Evolutionary conservation across 2,797 vertebrate genomes (phyloP).

Genomic region (Poeciliopsis paucimaculata): DNA sequence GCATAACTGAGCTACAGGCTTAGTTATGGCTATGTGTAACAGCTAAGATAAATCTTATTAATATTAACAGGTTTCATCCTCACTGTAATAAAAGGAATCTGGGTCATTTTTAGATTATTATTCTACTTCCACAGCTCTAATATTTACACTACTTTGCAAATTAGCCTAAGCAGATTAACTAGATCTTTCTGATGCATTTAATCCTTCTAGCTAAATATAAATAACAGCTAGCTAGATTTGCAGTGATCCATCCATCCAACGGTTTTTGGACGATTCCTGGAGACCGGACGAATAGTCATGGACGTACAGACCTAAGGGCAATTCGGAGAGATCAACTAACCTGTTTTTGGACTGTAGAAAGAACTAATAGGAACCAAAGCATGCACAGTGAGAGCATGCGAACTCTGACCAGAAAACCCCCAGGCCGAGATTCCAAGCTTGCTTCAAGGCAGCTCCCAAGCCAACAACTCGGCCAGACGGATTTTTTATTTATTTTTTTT

Average conservation of each 20-base stretch:
- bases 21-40: not conserved
- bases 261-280: not conserved
- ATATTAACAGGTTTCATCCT: not conserved
- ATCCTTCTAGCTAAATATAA: not conserved
- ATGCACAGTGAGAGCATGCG: not conserved
- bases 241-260: not conserved
- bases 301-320: not conserved
- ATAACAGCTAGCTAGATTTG: not conserved
- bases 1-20: not conserved
- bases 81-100: not conserved
- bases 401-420: not conserved
- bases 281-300: not conserved
- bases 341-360: not conserved
- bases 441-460: not conserved
- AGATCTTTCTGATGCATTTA: not conserved
- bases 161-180: constrained; percentile 26
- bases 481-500: not conserved
- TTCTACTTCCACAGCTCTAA: constrained; percentile 2
- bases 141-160: not conserved
- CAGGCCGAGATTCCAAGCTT: not conserved
- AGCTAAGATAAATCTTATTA: not conserved
- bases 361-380: not conserved
- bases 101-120: not conserved
- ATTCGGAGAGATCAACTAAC: not conserved
- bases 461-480: not conserved